Base-by-base conservation (phyloP, 2,888 invertebrate species). In the Synergus laeviventris region DNA sequence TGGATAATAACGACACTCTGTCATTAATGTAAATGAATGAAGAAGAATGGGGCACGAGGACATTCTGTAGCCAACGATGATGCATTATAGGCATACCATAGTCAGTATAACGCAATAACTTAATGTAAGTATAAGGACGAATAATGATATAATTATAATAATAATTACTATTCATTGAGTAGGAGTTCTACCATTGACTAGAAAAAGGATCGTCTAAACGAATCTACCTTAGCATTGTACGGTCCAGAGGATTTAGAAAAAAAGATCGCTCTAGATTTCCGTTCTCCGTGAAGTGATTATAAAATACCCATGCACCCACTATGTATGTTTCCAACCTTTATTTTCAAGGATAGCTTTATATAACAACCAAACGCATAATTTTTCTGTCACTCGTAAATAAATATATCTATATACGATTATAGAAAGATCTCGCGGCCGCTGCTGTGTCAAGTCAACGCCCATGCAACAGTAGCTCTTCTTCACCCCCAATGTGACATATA, bases 91-190 rank as follows among this genome's bases (percentile, higher is more conserved):
- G 5, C 2, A 31, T 31, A 31, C 31, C 31, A n/a, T 38, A 61
- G 39, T 39, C 21, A 39, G 12, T 39, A 14, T 42, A 60, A 36
- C 16, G 60, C 60, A 60, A 36, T 24, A 60, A 60, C 31, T 31
- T 60, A 16, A 39, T 49, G 45, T 45, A 7, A 16, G 45, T 49
- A 16, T 45, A 7, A 16, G 45, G 36, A 62, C 36, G 18, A 38
- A 3, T 42, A 64, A 64, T 64, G 64, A 64, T 39, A 42, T 64
- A 16, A 60, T 64, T 42, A 64, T 64, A 39, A 42, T 64, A 16
- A 60, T 64, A 21, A 64, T 64, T 64, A 39, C 42, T 64, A 64
- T 64, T 42, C 60, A 64, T 64, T 64, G 9, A 64, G 64, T 42
- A 64, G 64, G 42, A 42, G 42, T 39, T 64, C 39, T 21, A 21